Evolutionary conservation across 2,797 vertebrate species (phyloP).

Genomic region (Crotalus adamanteus): DNA sequence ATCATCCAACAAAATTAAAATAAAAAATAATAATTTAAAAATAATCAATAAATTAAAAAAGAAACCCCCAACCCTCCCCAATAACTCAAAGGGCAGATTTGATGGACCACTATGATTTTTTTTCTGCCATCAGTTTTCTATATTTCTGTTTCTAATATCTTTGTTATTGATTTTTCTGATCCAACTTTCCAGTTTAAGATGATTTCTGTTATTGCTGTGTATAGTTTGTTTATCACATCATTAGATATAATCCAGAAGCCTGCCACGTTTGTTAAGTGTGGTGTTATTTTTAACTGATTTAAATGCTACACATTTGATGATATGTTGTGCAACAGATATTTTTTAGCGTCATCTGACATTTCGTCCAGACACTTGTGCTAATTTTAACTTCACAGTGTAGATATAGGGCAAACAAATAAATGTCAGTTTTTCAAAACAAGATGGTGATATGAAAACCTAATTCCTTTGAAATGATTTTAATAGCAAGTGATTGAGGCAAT

Average conservation of each 20-base stretch:
- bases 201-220: conserved; percentile 27
- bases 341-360: conserved; percentile 57
- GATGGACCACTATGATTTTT: background rate
- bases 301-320: conserved; percentile 44
- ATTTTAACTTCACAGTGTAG: conserved; percentile 56
- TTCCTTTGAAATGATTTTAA: conserved; percentile 4
- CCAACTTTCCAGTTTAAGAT: background rate
- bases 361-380: conserved; percentile 64
- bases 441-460: conserved; percentile 33
- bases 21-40: background rate
- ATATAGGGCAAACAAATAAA: conserved; percentile 56
- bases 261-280: conserved; percentile 53
- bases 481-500: background rate
- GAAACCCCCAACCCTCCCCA: background rate
- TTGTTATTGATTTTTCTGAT: background rate
- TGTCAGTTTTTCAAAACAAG: conserved; percentile 56
- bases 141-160: background rate
- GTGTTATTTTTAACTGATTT: conserved; percentile 61
- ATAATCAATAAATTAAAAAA: background rate
- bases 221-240: conserved; percentile 22
- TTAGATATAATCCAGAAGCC: conserved; percentile 41
- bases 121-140: background rate
- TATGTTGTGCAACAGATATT: conserved; percentile 59
- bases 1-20: background rate
- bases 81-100: background rate